Base-by-base conservation (phyloP, 2,888 invertebrate species). In the Tethea ocularis region DNA sequence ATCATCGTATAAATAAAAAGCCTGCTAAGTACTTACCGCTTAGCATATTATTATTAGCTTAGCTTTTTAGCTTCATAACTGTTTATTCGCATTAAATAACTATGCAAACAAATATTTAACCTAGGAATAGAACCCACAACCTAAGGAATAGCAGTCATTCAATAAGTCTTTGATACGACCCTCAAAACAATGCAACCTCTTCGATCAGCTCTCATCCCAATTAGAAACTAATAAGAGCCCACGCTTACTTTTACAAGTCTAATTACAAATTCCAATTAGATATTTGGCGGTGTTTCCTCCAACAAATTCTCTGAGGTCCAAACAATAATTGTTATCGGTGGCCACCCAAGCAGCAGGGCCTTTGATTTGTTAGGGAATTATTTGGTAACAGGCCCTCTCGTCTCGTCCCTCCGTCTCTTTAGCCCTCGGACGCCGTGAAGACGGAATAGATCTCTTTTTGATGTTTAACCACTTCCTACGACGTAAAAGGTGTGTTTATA, bases 211-310 rank as follows among this genome's bases (percentile, higher is more conserved):
- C 78, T 78, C 33, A 13, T 71, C 77, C 78, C 78, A 75, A 84
- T 82, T 71, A 75, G 73, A 87, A 88, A 87, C 89, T 88, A 89
- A 91, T 91, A 89, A 89, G 86, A 62, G 67, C 63, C 66, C 69
- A 64, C 62, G 53, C 59, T 60, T 70, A 71, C 76, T 75, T 77
- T 82, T 73, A 75, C 75, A 78, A 81, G 79, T 86, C 87, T 90
- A 90, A 91, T 91, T 90, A 88, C 82, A 89, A 89, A 91, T 92
- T 91, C 92, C 91, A 91, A 90, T 91, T 90, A 89, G 88, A 90
- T 90, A 88, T 91, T 89, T 86, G 80, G 80, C 78, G 79, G 77
- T 77, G 77, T 80, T 80, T 80, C 83, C 83, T 83, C 77, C 74
- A 61, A 64, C 72, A 80, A 81, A 88, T 87, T 84, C 84, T 82